These are phyloP conservation scores for Probaryconus sp. DNA, from an alignment of 1,140 invertebrate species.

Conservation along the genomic window DNA sequence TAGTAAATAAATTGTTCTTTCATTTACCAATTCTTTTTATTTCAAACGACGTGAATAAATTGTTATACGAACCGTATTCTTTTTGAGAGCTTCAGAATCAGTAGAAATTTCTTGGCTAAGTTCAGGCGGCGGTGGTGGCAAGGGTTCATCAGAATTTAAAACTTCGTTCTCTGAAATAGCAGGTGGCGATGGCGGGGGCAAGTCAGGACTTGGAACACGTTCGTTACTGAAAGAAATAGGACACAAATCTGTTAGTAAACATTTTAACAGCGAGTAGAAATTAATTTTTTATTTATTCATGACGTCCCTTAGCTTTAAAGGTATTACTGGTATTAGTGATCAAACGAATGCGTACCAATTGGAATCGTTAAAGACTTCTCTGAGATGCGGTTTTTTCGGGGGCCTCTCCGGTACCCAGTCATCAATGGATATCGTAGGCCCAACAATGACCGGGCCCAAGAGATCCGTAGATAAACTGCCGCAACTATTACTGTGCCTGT, in stretches of 20 bases:
- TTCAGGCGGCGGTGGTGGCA: slow-evolving; percentile 85
- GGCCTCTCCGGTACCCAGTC: slow-evolving; percentile 86
- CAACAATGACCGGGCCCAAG: slow-evolving; percentile 82
- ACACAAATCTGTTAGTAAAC: no score
- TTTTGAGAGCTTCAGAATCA: slow-evolving; percentile 29
- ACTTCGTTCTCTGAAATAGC: slow-evolving; percentile 81
- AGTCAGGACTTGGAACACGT: slow-evolving; percentile 83
- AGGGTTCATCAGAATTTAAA: slow-evolving; percentile 83
- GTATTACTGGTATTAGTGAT: background rate
- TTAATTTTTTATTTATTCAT: no score
- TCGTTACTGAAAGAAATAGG: slow-evolving; percentile 69
- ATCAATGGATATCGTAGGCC: slow-evolving; percentile 82
- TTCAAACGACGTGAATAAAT: no score
- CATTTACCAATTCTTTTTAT: no score
- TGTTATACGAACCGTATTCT: slow-evolving; percentile 28
- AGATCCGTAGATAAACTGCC: slow-evolving; percentile 81
- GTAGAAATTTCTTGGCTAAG: slow-evolving; percentile 62
- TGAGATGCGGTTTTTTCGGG: slow-evolving; percentile 86
- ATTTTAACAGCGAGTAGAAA: no score
- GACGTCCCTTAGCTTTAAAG: background rate
- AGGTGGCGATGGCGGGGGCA: slow-evolving; percentile 85
- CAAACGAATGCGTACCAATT: slow-evolving; percentile 32
- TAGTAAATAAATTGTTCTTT: no score
- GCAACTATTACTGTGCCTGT: slow-evolving; percentile 82
- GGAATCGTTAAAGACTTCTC: slow-evolving; percentile 71